Evolutionary conservation across 2,888 invertebrate genomes (phyloP).

Genomic region (Drosophila acutilabella): DNA sequence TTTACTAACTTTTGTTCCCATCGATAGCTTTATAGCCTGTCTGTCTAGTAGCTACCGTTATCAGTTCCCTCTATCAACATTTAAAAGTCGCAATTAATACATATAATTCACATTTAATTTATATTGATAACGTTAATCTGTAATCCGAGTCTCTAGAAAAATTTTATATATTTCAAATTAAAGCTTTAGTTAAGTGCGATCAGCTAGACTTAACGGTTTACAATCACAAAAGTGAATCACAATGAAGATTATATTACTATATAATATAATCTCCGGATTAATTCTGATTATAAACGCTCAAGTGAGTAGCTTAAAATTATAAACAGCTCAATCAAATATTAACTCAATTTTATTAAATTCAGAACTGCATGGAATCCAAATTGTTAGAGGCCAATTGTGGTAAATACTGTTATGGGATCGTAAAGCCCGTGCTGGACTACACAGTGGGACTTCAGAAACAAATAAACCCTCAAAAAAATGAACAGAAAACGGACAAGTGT

Average conservation of each 20-base stretch:
- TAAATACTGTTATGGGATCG: conserved; percentile 10
- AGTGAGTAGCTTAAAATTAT: not conserved
- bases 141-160: not conserved
- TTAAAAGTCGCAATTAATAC: not conserved
- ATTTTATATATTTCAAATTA: not conserved
- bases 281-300: not conserved
- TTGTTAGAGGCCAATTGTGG: conserved; percentile 18
- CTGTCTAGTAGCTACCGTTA: not conserved
- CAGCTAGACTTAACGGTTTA: not conserved
- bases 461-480: not conserved
- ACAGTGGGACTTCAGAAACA: conserved; percentile 5
- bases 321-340: not conserved
- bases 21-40: no score
- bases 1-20: no score
- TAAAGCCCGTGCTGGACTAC: conserved; percentile 11
- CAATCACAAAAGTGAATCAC: not conserved
- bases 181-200: not conserved
- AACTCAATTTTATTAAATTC: not conserved
- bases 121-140: not conserved
- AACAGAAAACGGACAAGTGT: no score
- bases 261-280: not conserved
- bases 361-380: conserved; percentile 5
- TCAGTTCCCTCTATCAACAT: not conserved
- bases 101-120: not conserved
- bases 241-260: conserved; percentile 1